These are phyloP conservation scores for Spisula subtruncata DNA, from an alignment of 2,888 invertebrate species.

Conservation along the genomic window DNA sequence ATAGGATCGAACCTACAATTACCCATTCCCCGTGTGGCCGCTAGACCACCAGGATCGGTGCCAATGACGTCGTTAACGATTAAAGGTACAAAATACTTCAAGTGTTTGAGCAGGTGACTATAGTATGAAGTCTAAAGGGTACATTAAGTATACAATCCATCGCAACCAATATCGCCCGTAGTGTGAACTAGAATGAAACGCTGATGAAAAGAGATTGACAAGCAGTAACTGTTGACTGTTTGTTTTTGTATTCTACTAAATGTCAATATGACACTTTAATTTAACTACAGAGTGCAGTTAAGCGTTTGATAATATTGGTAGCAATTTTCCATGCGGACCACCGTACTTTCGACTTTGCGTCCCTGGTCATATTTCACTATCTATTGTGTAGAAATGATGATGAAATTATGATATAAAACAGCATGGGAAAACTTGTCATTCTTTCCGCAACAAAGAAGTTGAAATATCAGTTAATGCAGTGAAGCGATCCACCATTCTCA, in stretches of 20 bases:
- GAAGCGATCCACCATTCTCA: background rate
- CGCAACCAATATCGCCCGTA: too few relatives aligned
- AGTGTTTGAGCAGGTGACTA: too few relatives aligned
- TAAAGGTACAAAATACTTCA: too few relatives aligned
- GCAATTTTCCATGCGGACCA: background rate
- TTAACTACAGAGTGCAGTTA: conserved; percentile 3
- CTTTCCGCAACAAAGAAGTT: background rate
- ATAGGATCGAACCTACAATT: too few relatives aligned
- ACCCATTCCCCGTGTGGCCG: too few relatives aligned
- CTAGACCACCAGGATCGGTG: too few relatives aligned
- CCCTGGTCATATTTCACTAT: background rate
- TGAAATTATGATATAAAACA: background rate
- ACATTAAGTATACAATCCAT: too few relatives aligned
- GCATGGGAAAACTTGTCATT: conserved; percentile 13
- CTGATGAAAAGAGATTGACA: background rate
- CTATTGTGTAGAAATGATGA: background rate
- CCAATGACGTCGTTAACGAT: too few relatives aligned
- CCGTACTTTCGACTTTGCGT: background rate
- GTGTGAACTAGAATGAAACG: background rate
- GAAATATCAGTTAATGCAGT: conserved; percentile 13
- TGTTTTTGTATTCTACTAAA: background rate
- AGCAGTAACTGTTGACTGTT: background rate
- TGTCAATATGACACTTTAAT: conserved; percentile 18
- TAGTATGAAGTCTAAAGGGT: too few relatives aligned
- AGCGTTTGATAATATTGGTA: background rate